These are phyloP conservation scores for Enteromius paludinosus DNA, from an alignment of 2,797 vertebrate genomes.

Conservation along the genomic window DNA sequence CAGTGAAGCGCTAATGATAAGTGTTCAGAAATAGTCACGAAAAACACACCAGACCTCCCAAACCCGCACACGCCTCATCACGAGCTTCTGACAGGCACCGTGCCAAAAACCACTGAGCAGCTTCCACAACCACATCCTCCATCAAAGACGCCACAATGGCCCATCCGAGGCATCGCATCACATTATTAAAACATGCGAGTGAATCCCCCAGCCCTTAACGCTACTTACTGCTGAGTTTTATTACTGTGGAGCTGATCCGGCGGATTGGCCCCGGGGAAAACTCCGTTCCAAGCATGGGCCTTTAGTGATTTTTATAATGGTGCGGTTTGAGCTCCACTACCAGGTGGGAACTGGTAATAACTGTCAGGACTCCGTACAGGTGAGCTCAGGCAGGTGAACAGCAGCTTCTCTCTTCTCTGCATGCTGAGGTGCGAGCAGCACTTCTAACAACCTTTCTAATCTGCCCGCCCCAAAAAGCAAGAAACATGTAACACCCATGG, in stretches of 20 bases:
- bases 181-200: conserved; percentile 37
- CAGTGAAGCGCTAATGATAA: conserved; percentile 21
- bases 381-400: conserved; percentile 43
- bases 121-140: conserved; percentile 44
- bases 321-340: conserved; percentile 38
- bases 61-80: conserved; percentile 34
- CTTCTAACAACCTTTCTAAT: conserved; percentile 49
- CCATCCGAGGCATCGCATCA: conserved; percentile 8
- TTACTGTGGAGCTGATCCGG: conserved; percentile 61
- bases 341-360: conserved; percentile 21
- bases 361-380: conserved; percentile 35
- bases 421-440: conserved; percentile 55
- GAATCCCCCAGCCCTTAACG: conserved; percentile 6
- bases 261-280: conserved; percentile 53
- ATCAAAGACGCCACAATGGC: conserved; percentile 36
- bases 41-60: conserved; percentile 16
- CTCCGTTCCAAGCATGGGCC: conserved; percentile 49
- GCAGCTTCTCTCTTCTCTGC: conserved; percentile 55
- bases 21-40: conserved; percentile 42
- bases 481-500: conserved; percentile 53
- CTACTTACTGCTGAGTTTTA: conserved; percentile 64
- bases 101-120: conserved; percentile 39
- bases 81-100: conserved; percentile 4
- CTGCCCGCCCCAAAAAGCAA: conserved; percentile 63
- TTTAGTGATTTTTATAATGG: conserved; percentile 24